These are phyloP conservation scores for Cyaniris semiargus DNA, from an alignment of 2,888 invertebrate species.

Conservation along the genomic window DNA sequence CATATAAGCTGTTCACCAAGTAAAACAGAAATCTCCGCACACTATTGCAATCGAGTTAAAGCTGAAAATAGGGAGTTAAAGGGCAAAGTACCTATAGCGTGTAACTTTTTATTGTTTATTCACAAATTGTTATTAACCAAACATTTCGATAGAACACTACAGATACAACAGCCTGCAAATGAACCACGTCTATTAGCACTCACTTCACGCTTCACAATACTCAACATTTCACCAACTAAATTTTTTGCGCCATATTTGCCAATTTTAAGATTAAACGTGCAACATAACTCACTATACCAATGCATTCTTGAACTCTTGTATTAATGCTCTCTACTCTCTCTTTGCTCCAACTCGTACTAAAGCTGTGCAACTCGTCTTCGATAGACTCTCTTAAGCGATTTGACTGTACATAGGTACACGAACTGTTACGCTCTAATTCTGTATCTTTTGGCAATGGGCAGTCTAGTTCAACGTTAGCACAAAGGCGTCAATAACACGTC, in stretches of 20 bases:
- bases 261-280: conserved; percentile 24
- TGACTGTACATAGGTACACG: conserved; percentile 5
- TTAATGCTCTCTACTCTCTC: conserved; percentile 2
- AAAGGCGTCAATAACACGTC: conserved; percentile 27
- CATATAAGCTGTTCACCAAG: conserved; percentile 1
- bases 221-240: conserved; percentile 26
- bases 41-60: background rate
- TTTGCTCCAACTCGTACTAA: conserved; percentile 10
- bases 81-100: conserved; percentile 23
- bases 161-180: conserved; percentile 21
- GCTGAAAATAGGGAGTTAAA: conserved; percentile 26
- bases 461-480: conserved; percentile 23
- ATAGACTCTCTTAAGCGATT: conserved; percentile 8
- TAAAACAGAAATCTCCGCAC: conserved; percentile 12
- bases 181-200: conserved; percentile 28
- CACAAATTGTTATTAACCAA: conserved; percentile 12
- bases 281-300: conserved; percentile 24
- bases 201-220: conserved; percentile 26
- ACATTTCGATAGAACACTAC: conserved; percentile 1
- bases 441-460: background rate
- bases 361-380: conserved; percentile 17
- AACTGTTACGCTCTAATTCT: conserved; percentile 12
- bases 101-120: conserved; percentile 17
- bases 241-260: conserved; percentile 6
- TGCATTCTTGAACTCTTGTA: conserved; percentile 22